These are phyloP conservation scores for Limnephilus auricula DNA, from an alignment of 2,888 invertebrate genomes.

Conservation along the genomic window DNA sequence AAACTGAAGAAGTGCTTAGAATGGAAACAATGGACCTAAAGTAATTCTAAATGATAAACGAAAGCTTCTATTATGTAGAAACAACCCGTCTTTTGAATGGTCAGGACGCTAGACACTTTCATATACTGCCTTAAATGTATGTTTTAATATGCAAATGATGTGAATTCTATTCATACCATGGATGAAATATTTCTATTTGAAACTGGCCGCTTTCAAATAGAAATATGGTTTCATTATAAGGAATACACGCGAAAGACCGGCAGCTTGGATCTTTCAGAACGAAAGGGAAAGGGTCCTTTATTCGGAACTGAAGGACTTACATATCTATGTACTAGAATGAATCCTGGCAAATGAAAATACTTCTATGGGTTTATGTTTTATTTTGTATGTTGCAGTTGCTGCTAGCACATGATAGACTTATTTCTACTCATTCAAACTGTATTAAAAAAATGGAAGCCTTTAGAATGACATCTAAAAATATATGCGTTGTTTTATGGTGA, in stretches of 20 bases:
- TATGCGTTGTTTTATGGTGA: background rate
- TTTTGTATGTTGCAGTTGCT: background rate
- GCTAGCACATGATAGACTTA: background rate
- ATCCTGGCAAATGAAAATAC: conserved; percentile 61
- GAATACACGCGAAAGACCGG: conserved; percentile 35
- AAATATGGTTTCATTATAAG: conserved; percentile 48
- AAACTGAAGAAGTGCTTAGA: background rate
- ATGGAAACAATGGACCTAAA: background rate
- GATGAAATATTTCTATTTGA: background rate
- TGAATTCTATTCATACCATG: conserved; percentile 12
- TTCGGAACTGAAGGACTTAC: conserved; percentile 53
- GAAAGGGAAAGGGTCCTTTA: conserved; percentile 31
- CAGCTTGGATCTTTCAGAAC: conserved; percentile 54
- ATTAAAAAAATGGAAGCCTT: background rate
- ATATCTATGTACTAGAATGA: background rate
- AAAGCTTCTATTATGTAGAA: background rate
- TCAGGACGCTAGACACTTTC: background rate
- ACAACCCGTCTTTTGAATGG: background rate
- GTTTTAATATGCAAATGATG: conserved; percentile 5
- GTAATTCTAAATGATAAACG: background rate
- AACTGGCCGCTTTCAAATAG: conserved; percentile 28
- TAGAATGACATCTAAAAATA: background rate
- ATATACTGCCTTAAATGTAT: background rate
- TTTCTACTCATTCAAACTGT: no score
- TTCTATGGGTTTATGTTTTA: background rate